Evolutionary conservation across 1,140 invertebrate genomes (phyloP), one percentile per base, ranked within the genome.

Genomic region (Bombus breviceps): DNA sequence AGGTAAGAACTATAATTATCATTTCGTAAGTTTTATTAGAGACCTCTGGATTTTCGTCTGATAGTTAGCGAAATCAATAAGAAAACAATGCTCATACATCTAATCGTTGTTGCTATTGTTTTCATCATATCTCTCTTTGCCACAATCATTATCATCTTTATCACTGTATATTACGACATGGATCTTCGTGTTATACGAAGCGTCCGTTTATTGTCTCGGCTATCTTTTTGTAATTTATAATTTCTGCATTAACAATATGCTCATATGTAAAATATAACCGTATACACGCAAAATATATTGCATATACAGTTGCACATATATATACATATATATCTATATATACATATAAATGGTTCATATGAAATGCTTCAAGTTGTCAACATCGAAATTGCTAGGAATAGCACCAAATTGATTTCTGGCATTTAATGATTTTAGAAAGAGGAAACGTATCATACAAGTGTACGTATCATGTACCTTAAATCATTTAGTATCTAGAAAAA

Each of bases 291-390:
- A 90, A 93, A 89, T 92, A 87, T 92, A 88, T 92, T 93, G 90
- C 93, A 93, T 92, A 93, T 91, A 93, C 88, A 86, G 92, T 73
- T 93, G 92, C 93, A 93, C 92, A 93, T 92, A 92, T 89, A 85
- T 82, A 84, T 22, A 22, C 32, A 22, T 68, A 32, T 68, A 32
- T 68, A 32, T 22, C 18, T 37, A 64, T 62, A 77, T 91, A 22
- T 68, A 32, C 34, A 32, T 68, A 32, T 9, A 71, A 28, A 15
- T 59, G 13, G 15, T 28, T n/a, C 37, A 25, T 77, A n/a, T 62
- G 12, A 59, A 77, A 39, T 39, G 34, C 39, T 62, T 10, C 57
- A 39, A 62, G 12, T 25, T 62, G 25, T 62, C 3, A 75, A 25
- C 28, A 28, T 34, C 22, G 10, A 13, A 53, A 57, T 12, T 57